Evolutionary conservation across 92 coral and sea anemone genomes (phyloP).

Genomic region (Galaxea fascicularis): DNA sequence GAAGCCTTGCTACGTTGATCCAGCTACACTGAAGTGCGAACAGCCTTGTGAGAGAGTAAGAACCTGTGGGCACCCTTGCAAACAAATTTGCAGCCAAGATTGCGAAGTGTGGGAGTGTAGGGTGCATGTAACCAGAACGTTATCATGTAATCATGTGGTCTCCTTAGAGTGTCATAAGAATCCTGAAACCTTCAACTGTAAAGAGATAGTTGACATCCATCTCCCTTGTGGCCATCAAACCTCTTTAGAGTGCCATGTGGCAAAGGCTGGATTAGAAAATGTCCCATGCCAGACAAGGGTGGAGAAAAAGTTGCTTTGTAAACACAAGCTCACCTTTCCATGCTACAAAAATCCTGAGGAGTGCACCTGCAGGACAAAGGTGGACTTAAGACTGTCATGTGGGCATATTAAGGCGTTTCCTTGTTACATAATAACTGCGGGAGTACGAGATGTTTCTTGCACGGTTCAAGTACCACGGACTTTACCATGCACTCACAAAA

Average conservation of each 20-base stretch:
- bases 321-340: constrained; percentile 24
- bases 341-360: constrained; percentile 16
- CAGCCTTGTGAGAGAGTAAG: constrained; percentile 2
- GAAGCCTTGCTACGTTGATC: background rate
- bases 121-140: constrained; percentile 22
- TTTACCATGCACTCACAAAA: constrained; percentile 51
- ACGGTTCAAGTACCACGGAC: background rate
- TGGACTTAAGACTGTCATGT: constrained; percentile 21
- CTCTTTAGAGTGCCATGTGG: background rate
- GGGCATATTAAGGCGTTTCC: constrained; percentile 18
- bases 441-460: background rate
- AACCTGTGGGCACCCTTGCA: constrained; percentile 31
- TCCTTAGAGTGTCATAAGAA: constrained; percentile 38
- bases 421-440: constrained; percentile 3
- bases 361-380: background rate
- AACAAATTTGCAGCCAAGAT: constrained; percentile 19
- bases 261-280: background rate
- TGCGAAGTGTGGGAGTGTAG: constrained; percentile 46
- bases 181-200: constrained; percentile 35
- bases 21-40: background rate
- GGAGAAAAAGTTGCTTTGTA: constrained; percentile 43
- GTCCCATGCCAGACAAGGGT: constrained; percentile 27
- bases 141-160: constrained; percentile 66
- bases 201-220: constrained; percentile 10
- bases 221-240: constrained; percentile 29